A percentile compares a stretch with the other conserved stretches of the same genome.
These are phyloP conservation scores for Herminia tarsipennalis DNA, from an alignment of 2,888 invertebrate genomes.

Conservation along the genomic window DNA sequence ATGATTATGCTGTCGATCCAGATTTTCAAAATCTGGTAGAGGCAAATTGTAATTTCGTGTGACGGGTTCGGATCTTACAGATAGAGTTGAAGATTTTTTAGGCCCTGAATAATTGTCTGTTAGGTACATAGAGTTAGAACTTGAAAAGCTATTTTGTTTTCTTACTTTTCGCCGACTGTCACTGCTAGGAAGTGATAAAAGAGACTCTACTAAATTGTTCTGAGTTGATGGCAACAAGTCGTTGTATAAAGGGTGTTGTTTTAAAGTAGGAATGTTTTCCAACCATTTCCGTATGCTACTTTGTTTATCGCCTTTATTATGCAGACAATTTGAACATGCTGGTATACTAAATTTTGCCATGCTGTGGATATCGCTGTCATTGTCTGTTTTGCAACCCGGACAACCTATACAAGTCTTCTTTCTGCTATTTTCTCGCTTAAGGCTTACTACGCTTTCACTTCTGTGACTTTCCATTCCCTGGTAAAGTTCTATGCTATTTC, in stretches of 20 bases:
- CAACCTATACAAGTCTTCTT: slow-evolving; percentile 88
- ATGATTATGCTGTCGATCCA: slow-evolving; percentile 49
- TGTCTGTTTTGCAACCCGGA: slow-evolving; percentile 86
- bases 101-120: slow-evolving; percentile 57
- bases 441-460: slow-evolving; percentile 83
- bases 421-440: slow-evolving; percentile 87
- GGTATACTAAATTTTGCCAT: slow-evolving; percentile 74
- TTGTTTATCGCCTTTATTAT: slow-evolving; percentile 89
- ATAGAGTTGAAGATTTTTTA: slow-evolving; percentile 66
- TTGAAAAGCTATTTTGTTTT: slow-evolving; percentile 74
- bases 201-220: slow-evolving; percentile 63
- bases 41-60: slow-evolving; percentile 74
- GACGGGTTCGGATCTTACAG: slow-evolving; percentile 77
- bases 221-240: slow-evolving; percentile 58
- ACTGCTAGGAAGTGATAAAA: slow-evolving; percentile 64
- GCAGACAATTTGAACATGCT: slow-evolving; percentile 83
- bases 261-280: slow-evolving; percentile 87
- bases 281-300: slow-evolving; percentile 91
- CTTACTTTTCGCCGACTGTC: slow-evolving; percentile 60
- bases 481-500: slow-evolving; percentile 79
- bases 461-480: slow-evolving; percentile 81
- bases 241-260: slow-evolving; percentile 57
- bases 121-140: slow-evolving; percentile 55
- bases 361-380: slow-evolving; percentile 61
- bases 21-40: slow-evolving; percentile 67